Conservation (phyloP, 2,888 invertebrate species). For the Harpalus rubripes region DNA sequence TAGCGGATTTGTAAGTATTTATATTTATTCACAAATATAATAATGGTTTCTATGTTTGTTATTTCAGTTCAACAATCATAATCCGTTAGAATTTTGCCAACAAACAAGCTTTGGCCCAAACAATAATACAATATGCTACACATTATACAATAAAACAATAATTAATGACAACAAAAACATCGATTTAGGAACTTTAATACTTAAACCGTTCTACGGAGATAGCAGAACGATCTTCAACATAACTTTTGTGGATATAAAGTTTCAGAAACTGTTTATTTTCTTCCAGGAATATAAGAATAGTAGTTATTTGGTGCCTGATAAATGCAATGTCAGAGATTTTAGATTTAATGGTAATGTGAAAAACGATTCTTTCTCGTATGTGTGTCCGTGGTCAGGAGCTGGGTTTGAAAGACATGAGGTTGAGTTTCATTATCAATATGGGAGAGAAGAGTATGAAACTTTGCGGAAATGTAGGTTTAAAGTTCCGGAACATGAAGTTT, state of each 20-base stretch:
- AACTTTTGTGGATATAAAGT: conserved; percentile 44
- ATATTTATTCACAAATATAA: too few relatives aligned
- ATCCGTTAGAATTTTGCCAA: too few relatives aligned
- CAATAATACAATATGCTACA: too few relatives aligned
- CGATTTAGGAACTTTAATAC: too few relatives aligned
- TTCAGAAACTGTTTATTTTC: background rate
- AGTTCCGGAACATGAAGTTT: conserved; percentile 13
- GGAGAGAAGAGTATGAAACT: background rate
- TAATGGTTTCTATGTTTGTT: too few relatives aligned
- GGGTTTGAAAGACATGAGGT: conserved; percentile 19
- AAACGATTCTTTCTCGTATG: conserved; percentile 7
- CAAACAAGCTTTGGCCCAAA: too few relatives aligned
- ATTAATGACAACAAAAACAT: too few relatives aligned
- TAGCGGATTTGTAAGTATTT: too few relatives aligned
- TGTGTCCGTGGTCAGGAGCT: conserved; percentile 31
- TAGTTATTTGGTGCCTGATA: background rate
- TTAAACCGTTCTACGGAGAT: background rate
- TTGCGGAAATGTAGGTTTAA: conserved; percentile 38
- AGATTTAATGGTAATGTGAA: conserved; percentile 8
- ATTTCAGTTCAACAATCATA: too few relatives aligned
- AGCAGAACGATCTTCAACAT: conserved; percentile 49
- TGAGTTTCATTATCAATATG: conserved; percentile 56
- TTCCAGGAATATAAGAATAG: background rate
- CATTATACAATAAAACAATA: too few relatives aligned
- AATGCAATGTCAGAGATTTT: conserved; percentile 23